Evolutionary conservation across 2,888 invertebrate species (phyloP).

Genomic region (Drosophila prostipennis): DNA sequence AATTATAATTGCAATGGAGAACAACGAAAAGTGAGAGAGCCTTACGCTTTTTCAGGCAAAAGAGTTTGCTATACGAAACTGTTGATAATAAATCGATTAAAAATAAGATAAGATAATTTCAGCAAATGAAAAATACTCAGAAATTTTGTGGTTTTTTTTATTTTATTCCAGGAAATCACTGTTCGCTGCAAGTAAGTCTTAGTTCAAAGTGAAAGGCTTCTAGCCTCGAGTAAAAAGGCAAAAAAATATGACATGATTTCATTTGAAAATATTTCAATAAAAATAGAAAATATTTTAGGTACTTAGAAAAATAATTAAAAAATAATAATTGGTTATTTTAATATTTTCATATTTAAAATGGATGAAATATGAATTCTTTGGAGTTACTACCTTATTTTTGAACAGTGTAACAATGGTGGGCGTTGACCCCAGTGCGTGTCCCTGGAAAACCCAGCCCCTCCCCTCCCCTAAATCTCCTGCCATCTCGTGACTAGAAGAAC

Average conservation of each 20-base stretch:
- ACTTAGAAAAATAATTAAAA: too few relatives aligned
- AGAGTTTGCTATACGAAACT: neutral
- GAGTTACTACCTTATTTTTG: too few relatives aligned
- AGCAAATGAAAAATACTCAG: too few relatives aligned
- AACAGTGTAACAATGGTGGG: neutral
- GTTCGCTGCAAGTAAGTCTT: neutral
- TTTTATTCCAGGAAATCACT: neutral
- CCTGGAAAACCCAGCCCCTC: neutral
- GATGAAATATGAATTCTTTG: too few relatives aligned
- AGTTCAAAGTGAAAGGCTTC: neutral
- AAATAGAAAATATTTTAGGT: too few relatives aligned
- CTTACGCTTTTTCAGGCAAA: neutral
- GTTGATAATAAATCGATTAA: too few relatives aligned
- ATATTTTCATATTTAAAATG: too few relatives aligned
- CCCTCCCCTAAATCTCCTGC: neutral
- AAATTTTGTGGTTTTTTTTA: neutral
- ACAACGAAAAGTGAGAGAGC: neutral
- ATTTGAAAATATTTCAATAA: too few relatives aligned
- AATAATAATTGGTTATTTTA: too few relatives aligned
- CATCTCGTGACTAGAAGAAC: neutral
- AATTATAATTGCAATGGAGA: constrained; percentile 16
- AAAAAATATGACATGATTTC: too few relatives aligned
- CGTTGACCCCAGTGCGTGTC: constrained; percentile 2
- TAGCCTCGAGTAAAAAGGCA: too few relatives aligned
- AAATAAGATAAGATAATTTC: too few relatives aligned